Evolutionary conservation across 2,888 invertebrate genomes (phyloP).

Genomic region (Drosophila neotestacea): DNA sequence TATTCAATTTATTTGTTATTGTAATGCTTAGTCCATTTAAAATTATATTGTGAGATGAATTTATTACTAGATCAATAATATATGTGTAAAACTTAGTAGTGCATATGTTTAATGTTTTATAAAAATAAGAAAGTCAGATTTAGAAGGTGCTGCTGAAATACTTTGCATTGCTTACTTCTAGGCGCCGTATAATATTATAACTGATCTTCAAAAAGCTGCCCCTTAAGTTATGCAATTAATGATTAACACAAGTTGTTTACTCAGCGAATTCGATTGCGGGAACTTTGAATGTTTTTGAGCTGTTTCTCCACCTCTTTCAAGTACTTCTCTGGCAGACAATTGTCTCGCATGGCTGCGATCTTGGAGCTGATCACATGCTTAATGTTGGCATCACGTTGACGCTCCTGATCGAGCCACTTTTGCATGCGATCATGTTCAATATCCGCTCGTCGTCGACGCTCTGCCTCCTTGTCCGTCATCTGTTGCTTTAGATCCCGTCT

Average conservation of each 20-base stretch:
- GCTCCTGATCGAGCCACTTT: constrained; percentile 82
- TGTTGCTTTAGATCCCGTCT: constrained; percentile 83
- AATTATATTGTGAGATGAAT: neutral
- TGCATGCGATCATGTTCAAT: constrained; percentile 79
- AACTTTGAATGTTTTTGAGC: constrained; percentile 68
- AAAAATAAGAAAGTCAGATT: neutral
- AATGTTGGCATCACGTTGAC: constrained; percentile 82
- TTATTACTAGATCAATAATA: neutral
- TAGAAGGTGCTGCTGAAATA: neutral
- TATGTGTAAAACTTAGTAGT: neutral
- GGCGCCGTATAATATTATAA: constrained; percentile 17
- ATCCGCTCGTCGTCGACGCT: constrained; percentile 77
- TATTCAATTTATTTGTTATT: no score
- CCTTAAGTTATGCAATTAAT: constrained; percentile 43
- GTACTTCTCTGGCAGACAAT: constrained; percentile 84
- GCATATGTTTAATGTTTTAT: neutral
- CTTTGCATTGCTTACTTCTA: constrained; percentile 42
- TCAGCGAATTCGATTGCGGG: constrained; percentile 67
- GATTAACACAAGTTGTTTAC: fast-evolving
- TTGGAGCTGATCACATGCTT: constrained; percentile 83
- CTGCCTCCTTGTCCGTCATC: constrained; percentile 83
- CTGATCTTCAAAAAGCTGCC: neutral
- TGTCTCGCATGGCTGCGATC: constrained; percentile 83
- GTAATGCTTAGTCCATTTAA: no score
- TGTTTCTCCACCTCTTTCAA: constrained; percentile 84